Percentiles rank a stretch among this genome's conserved stretches.
Conservation (phyloP, 2,797 vertebrate species). For the Tragopan temminckii region DNA sequence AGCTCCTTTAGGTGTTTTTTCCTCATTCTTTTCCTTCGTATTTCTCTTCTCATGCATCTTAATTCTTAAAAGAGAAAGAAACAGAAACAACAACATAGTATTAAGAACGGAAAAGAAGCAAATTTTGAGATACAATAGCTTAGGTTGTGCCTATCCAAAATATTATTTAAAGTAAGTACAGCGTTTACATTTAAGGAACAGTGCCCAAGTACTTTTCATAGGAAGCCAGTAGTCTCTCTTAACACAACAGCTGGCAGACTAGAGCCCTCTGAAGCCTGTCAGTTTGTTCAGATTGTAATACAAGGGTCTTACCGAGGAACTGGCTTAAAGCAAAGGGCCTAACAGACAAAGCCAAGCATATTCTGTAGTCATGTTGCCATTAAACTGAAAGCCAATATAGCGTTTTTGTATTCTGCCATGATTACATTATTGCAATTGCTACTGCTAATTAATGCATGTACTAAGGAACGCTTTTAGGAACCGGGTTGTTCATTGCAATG, state of each 20-base stretch:
- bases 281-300: background rate
- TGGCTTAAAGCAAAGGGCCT: background rate
- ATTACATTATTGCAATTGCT: accelerated
- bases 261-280: background rate
- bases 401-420: background rate
- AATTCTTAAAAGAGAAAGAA: conserved; percentile 83
- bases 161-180: background rate
- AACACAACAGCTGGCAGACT: background rate
- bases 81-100: background rate
- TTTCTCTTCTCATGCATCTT: conserved; percentile 99
- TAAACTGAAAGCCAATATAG: background rate
- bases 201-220: background rate
- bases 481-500: accelerated
- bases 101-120: background rate
- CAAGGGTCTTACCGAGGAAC: background rate
- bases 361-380: background rate
- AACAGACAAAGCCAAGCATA: background rate
- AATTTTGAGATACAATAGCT: background rate
- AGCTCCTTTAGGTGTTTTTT: conserved; percentile 96
- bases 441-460: background rate
- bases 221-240: background rate
- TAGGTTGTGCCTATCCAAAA: background rate
- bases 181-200: background rate
- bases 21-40: conserved; percentile 95
- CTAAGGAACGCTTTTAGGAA: background rate